Percentiles rank a stretch among this genome's conserved stretches.
phyloP scores from a whole-genome alignment of 2,113 vertebrate species.

The Rattus rattus region DNA sequence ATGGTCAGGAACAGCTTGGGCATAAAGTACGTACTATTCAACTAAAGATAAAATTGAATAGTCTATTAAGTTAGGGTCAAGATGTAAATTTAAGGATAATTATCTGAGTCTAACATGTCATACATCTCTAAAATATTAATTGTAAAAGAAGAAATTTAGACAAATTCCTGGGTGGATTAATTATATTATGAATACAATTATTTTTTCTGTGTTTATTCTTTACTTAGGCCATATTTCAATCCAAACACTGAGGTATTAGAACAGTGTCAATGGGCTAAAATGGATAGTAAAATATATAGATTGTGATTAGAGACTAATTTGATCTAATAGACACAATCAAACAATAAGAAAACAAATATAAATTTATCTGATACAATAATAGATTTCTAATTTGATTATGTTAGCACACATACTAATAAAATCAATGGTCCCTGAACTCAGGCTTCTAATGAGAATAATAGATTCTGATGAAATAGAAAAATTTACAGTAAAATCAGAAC shows the following conservation, averaged over 20 bases:
- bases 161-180: background rate
- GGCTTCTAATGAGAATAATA: background rate
- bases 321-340: background rate
- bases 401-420: background rate
- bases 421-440: background rate
- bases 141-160: background rate
- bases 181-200: background rate
- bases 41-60: background rate
- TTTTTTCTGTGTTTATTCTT: background rate
- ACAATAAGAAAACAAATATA: background rate
- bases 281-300: background rate
- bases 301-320: constrained; percentile 23
- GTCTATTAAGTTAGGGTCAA: background rate
- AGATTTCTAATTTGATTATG: background rate
- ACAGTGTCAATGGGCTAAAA: constrained; percentile 6
- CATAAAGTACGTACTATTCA: background rate
- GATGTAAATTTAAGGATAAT: constrained; percentile 20
- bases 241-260: constrained; percentile 15
- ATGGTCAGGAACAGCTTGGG: background rate
- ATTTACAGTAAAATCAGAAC: background rate
- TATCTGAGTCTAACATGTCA: background rate
- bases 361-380: constrained; percentile 14
- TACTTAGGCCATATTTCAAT: background rate
- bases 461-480: background rate
- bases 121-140: background rate